A percentile compares a stretch with the other conserved stretches of the same genome.
Evolutionary conservation across 2,113 vertebrate species (phyloP).

Genomic region (Actenoides lindsayi): DNA sequence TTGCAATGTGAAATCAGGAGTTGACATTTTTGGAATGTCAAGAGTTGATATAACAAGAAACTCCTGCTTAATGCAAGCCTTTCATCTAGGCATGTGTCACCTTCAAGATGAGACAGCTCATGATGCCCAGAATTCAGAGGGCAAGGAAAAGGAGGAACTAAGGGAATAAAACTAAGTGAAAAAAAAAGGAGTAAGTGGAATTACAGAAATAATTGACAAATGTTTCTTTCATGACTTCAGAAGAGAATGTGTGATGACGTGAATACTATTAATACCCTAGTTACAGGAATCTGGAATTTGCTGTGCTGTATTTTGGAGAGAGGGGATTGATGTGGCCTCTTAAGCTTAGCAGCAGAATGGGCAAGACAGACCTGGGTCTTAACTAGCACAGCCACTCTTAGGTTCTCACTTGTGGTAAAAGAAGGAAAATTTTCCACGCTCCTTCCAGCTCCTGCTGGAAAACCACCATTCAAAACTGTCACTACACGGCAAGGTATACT

Average conservation of each 20-base stretch:
- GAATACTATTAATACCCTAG: not conserved
- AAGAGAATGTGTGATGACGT: not conserved
- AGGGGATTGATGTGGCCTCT: not conserved
- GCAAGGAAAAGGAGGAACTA: not conserved
- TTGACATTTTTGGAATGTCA: not conserved
- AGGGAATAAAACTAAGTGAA: not conserved
- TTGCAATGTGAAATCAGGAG: not conserved
- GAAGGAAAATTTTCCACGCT: not conserved
- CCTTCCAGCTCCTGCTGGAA: not conserved
- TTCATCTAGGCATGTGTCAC: conserved; percentile 31
- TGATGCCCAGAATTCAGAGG: not conserved
- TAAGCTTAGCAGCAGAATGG: not conserved
- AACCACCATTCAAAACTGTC: not conserved
- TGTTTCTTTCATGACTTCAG: not conserved
- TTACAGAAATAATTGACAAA: conserved; percentile 10
- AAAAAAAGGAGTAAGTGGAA: not conserved
- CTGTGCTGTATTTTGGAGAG: not conserved
- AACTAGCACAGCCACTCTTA: not conserved
- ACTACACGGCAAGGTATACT: not conserved
- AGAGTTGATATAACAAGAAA: conserved; percentile 12
- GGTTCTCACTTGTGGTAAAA: not conserved
- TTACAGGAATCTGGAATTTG: not conserved
- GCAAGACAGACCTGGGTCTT: not conserved
- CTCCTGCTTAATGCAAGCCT: conserved; percentile 23
- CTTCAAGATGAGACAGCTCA: not conserved